A percentile compares a stretch with the other conserved stretches of the same genome.
These are phyloP conservation scores for Atrichornis clamosus DNA, from an alignment of 2,113 vertebrate genomes.

Conservation along the genomic window DNA sequence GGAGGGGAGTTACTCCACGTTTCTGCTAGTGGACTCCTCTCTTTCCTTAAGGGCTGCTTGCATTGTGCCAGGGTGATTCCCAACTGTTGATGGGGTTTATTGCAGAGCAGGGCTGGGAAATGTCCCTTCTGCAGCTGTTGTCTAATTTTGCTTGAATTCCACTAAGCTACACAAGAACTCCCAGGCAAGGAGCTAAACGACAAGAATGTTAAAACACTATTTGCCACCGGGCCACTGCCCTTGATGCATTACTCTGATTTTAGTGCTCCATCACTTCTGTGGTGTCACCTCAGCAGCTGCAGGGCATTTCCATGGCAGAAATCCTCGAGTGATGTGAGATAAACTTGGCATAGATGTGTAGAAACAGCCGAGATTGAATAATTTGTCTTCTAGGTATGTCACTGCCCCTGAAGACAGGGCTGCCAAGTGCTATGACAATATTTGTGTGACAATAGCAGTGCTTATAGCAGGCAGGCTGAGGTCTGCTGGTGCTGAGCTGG, in stretches of 20 bases:
- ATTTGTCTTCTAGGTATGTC: neutral
- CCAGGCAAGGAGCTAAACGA: neutral
- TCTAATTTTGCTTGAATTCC: neutral
- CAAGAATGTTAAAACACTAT: neutral
- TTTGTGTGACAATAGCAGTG: neutral
- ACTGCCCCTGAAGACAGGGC: accelerated
- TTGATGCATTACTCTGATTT: neutral
- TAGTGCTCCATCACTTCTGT: neutral
- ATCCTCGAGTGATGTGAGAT: neutral
- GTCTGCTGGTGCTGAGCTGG: neutral
- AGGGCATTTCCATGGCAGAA: neutral
- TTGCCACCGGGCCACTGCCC: neutral
- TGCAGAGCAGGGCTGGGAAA: neutral
- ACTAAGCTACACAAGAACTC: neutral
- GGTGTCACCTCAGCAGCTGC: neutral
- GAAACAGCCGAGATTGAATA: neutral
- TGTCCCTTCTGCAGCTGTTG: neutral
- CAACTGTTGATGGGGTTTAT: neutral
- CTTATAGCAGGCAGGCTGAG: neutral
- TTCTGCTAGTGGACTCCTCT: neutral
- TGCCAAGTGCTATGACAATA: neutral
- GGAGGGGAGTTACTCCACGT: neutral
- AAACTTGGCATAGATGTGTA: neutral
- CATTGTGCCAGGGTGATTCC: neutral
- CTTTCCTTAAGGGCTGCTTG: neutral